Base-by-base conservation (phyloP, 2,113 vertebrate species). In the Phrynosoma platyrhinos region DNA sequence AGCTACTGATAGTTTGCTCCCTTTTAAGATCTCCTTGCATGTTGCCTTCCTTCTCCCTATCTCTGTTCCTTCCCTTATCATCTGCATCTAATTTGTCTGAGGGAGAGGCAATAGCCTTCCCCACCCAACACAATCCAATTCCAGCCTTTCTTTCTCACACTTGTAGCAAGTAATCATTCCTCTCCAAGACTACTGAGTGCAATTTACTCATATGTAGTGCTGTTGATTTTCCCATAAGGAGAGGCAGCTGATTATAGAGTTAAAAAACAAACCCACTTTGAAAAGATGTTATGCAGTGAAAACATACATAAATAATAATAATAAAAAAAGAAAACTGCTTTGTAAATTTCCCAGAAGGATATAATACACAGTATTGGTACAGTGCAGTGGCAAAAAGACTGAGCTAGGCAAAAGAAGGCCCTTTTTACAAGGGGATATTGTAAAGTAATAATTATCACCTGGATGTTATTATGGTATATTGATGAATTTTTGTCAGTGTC, bases 1-100 rank as follows among this genome's bases (percentile, higher is more conserved):
- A 36, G 47, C 30, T 68, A 23, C 9, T 47, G 3, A 42, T 64
- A 23, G 53, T 27, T 3, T 0, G 0, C 2, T 2, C 2, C 5
- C 16, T 58, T 62, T 14, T 42, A 6, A 68, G 86, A 52, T 81
- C 69, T 84, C 20, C 82, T 27, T 89, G 9, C 74, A 25, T 58
- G 1, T 1, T 1, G 53, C 47, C 80, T 18, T 3, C 76, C 36
- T 21, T 18, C 52, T 74, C 75, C 72, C 84, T 87, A 25, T 16
- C 55, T 74, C 25, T 42, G 81, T 12, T 66, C 23, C 64, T 12
- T 47, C 12, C 52, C n/a, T 20, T 25, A n/a, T 36, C 87, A 27
- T 1, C 42, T 79, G 1, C 62, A 58, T 30, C 30, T 7, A 53
- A 9, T 27, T 79, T 30, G 23, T 6, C 9, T 47, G 32, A 12